Base-by-base conservation (phyloP, 2,113 vertebrate genomes). In the Paracanthobrama guichenoti region DNA sequence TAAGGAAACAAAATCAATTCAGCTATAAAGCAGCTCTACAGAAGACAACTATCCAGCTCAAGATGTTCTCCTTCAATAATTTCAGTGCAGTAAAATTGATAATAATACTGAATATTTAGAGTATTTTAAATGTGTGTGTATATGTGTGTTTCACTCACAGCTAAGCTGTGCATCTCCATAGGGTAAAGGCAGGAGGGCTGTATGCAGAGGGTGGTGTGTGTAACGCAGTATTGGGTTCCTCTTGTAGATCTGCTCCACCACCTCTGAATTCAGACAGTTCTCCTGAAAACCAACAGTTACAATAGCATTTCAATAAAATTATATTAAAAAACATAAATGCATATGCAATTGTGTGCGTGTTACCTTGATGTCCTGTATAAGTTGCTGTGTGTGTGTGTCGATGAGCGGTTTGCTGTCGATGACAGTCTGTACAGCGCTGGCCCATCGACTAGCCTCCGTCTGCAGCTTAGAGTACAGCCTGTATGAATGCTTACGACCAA, bases 341-440 rank as follows among this genome's bases (percentile, higher is more conserved):
- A 20, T 84, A 64, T 31, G 8, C 42, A 26, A 64, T 12, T 12
- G 53, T 31, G 57, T 66, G 42, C 9, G 8, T 73, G 13, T 84
- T 86, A 99, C 98, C 97, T 97, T 97, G 89, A 99, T 97, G 90
- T 98, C 97, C 79, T 96, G 98, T 90, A 99, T 95, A 42, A 99
- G 97, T 71, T 97, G 98, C 93, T 99, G 97, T 0, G 98, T 99
- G 35, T 97, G 97, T 7, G 98, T 99, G 86, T 99, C 97, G 0
- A 98, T 96, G 0, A 97, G 96, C 0, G 95, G 96, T 89, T 99
- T 99, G 90, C 95, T 94, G 88, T 99, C 97, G 0, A 98, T 99
- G 90, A 98, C 97, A 0, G 96, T 98, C 90, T 99, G 98, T 85
- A 99, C 89, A 86, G 98, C 95, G 55, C 91, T 96, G 84, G 97